These are phyloP conservation scores for Drosophila sturtevanti DNA, from an alignment of 1,140 invertebrate genomes.

Conservation along the genomic window DNA sequence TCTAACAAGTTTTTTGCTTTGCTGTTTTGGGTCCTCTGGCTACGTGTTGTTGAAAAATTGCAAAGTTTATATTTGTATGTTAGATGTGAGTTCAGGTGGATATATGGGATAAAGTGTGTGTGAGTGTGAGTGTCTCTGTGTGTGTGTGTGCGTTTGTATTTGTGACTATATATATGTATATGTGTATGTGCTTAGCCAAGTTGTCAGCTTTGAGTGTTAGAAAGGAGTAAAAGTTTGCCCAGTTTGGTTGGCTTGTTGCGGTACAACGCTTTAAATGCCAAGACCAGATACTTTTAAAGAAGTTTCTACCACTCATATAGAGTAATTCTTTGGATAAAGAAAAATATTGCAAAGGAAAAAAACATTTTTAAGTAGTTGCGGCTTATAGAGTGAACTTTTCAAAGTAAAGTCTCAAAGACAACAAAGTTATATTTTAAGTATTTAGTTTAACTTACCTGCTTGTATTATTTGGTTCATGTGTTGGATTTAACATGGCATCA, in stretches of 20 bases:
- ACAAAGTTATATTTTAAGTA: neutral
- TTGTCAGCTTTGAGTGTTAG: constrained; percentile 18
- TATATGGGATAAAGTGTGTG: neutral
- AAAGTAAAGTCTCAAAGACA: neutral
- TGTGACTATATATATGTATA: too few relatives aligned
- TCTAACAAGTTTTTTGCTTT: constrained; percentile 9
- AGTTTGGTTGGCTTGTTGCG: constrained; percentile 13
- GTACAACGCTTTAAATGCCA: constrained; percentile 14
- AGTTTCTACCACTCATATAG: neutral
- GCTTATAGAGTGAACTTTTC: neutral
- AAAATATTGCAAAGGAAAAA: too few relatives aligned
- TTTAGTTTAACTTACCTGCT: constrained; percentile 59
- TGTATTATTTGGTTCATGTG: constrained; percentile 72
- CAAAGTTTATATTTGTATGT: constrained; percentile 13
- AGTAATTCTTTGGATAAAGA: neutral
- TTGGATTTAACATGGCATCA: constrained; percentile 84
- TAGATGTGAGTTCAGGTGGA: constrained; percentile 8
- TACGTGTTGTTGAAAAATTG: constrained; percentile 12
- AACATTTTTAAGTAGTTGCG: neutral
- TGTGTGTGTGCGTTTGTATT: neutral
- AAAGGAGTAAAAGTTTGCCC: constrained; percentile 18
- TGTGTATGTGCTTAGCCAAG: constrained; percentile 4
- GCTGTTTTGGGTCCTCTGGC: constrained; percentile 2
- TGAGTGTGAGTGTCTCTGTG: neutral
- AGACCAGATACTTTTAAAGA: constrained; percentile 11